Percentiles rank a stretch among this genome's conserved stretches.
These are phyloP conservation scores for Aptenodytes forsteri DNA, from an alignment of 2,113 vertebrate species.

Conservation along the genomic window DNA sequence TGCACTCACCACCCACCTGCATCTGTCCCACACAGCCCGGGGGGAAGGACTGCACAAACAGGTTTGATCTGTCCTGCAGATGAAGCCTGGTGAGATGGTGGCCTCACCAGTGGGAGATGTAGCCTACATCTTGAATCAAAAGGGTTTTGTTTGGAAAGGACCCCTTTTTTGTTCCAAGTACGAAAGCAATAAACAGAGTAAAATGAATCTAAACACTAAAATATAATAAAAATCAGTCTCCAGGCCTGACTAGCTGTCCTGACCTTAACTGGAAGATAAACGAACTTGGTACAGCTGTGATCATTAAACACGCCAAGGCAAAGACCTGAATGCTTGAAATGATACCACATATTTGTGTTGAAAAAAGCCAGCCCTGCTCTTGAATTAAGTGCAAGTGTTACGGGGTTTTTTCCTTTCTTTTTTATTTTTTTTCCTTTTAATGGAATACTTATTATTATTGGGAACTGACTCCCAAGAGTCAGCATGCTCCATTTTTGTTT, in stretches of 20 bases:
- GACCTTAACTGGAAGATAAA: conserved; percentile 56
- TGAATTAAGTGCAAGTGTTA: not conserved
- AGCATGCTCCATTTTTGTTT: not conserved
- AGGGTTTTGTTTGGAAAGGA: not conserved
- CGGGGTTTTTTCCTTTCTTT: rapidly evolving
- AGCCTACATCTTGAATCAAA: not conserved
- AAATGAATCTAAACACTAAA: conserved; percentile 64
- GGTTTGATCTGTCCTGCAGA: not conserved
- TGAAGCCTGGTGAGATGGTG: not conserved
- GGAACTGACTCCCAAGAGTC: not conserved
- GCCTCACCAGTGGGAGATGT: not conserved
- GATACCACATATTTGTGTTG: not conserved
- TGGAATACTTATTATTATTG: not conserved
- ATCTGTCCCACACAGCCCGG: not conserved
- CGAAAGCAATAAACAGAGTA: conserved; percentile 57
- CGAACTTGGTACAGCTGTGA: conserved; percentile 36
- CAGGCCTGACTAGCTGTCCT: conserved; percentile 37
- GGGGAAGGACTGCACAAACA: rapidly evolving
- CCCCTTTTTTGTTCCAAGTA: conserved; percentile 27
- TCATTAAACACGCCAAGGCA: conserved; percentile 43
- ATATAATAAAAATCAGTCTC: conserved; percentile 47
- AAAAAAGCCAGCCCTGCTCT: not conserved
- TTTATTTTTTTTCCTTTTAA: not conserved
- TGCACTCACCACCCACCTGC: not conserved
- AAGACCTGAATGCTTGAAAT: conserved; percentile 23